These are phyloP conservation scores for Drosophila mimetica DNA, from an alignment of 2,888 invertebrate species.

Conservation along the genomic window DNA sequence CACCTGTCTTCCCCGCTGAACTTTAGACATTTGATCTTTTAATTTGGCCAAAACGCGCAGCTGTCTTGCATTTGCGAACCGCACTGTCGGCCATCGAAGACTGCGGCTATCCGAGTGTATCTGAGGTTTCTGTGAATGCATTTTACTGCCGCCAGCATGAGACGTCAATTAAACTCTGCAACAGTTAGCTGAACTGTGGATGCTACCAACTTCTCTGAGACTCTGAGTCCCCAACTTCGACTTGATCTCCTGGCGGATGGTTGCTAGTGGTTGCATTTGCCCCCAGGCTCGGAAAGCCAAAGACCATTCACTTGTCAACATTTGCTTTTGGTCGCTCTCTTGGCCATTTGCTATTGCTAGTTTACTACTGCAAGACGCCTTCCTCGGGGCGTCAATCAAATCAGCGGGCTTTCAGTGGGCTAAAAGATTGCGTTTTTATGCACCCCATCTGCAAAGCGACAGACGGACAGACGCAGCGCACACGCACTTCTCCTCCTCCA, in stretches of 20 bases:
- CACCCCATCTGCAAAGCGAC: slow-evolving; percentile 27
- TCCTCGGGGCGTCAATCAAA: slow-evolving; percentile 50
- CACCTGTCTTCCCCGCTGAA: not conserved
- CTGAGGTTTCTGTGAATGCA: slow-evolving; percentile 45
- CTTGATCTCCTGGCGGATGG: slow-evolving; percentile 4
- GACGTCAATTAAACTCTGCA: slow-evolving; percentile 44
- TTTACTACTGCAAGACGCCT: slow-evolving; percentile 42
- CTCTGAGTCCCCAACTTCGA: slow-evolving; percentile 1
- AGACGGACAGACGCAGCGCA: not conserved
- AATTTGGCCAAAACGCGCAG: slow-evolving; percentile 9
- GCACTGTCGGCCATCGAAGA: slow-evolving; percentile 25
- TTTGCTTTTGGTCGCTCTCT: slow-evolving; percentile 36
- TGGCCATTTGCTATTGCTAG: slow-evolving; percentile 28
- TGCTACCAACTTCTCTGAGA: slow-evolving; percentile 30
- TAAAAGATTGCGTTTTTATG: slow-evolving; percentile 40
- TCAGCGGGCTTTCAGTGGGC: slow-evolving; percentile 37
- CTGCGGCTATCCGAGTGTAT: slow-evolving; percentile 15
- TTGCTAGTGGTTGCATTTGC: slow-evolving; percentile 21
- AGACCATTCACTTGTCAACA: slow-evolving; percentile 54
- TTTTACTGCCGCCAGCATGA: slow-evolving; percentile 41
- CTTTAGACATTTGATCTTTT: slow-evolving; percentile 19
- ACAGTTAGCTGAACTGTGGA: slow-evolving; percentile 40
- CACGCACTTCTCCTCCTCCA: slow-evolving; percentile 31
- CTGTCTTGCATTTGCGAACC: slow-evolving; percentile 21
- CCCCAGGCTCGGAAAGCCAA: slow-evolving; percentile 49